Evolutionary conservation across 2,113 vertebrate genomes (phyloP).

Genomic region (Calypte anna): DNA sequence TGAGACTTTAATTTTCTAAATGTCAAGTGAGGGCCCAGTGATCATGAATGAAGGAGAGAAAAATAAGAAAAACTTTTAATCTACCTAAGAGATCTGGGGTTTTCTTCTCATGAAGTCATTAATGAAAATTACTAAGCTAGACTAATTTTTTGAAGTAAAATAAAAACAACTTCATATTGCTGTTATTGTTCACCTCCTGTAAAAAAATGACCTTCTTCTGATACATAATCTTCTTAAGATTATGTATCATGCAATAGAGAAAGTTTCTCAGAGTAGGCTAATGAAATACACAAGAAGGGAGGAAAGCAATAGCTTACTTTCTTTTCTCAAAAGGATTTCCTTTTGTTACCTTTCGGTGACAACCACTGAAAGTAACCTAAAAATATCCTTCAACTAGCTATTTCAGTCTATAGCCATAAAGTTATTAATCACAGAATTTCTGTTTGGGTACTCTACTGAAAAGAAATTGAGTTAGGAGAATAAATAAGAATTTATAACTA

Average conservation of each 20-base stretch:
- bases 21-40: neutral
- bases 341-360: neutral
- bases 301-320: neutral
- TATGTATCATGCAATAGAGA: neutral
- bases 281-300: neutral
- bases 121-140: neutral
- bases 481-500: neutral
- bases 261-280: neutral
- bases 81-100: neutral
- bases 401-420: neutral
- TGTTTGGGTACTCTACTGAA: neutral
- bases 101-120: neutral
- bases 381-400: neutral
- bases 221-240: neutral
- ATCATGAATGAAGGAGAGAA: neutral
- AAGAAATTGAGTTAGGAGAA: neutral
- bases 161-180: neutral
- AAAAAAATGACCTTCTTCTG: neutral
- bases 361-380: neutral
- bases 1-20: neutral
- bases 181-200: neutral
- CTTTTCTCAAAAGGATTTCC: neutral
- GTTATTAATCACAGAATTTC: neutral
- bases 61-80: neutral
- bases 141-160: neutral